Evolutionary conservation across 2,888 invertebrate species (phyloP).

Genomic region (Scaptomyza tumidula): DNA sequence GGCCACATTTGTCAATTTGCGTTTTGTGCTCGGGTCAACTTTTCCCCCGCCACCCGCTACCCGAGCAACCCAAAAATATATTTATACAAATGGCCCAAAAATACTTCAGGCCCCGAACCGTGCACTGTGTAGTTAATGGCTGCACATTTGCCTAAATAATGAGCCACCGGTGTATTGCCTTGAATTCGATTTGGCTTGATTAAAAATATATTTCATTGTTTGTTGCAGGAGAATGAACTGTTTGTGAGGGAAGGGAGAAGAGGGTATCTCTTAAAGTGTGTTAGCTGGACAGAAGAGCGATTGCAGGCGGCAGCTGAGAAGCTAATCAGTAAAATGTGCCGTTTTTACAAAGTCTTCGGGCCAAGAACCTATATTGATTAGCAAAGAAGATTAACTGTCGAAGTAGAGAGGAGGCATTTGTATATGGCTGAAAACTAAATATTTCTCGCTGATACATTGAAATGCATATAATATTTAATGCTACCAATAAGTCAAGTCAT

Average conservation of each 20-base stretch:
- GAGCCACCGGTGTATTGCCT: constrained; percentile 79
- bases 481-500: too few species aligned
- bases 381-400: constrained; percentile 8
- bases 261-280: neutral
- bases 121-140: constrained; percentile 74
- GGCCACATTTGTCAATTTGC: constrained; percentile 79
- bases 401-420: neutral
- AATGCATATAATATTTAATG: neutral
- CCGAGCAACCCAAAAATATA: too few species aligned
- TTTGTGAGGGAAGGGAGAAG: neutral
- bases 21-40: constrained; percentile 62
- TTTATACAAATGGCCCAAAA: constrained; percentile 13
- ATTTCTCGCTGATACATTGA: neutral
- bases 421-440: neutral
- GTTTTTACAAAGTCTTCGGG: constrained; percentile 20
- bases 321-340: constrained; percentile 73
- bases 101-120: constrained; percentile 18
- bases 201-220: constrained; percentile 79
- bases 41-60: neutral
- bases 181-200: constrained; percentile 79
- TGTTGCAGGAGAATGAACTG: constrained; percentile 4
- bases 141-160: constrained; percentile 79
- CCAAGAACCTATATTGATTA: constrained; percentile 50
- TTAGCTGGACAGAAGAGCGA: constrained; percentile 46
- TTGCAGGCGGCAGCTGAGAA: constrained; percentile 67